A percentile compares a stretch with the other conserved stretches of the same genome.
Evolutionary conservation across 2,113 vertebrate genomes (phyloP).

Genomic region (Entomyzon cyanotis): DNA sequence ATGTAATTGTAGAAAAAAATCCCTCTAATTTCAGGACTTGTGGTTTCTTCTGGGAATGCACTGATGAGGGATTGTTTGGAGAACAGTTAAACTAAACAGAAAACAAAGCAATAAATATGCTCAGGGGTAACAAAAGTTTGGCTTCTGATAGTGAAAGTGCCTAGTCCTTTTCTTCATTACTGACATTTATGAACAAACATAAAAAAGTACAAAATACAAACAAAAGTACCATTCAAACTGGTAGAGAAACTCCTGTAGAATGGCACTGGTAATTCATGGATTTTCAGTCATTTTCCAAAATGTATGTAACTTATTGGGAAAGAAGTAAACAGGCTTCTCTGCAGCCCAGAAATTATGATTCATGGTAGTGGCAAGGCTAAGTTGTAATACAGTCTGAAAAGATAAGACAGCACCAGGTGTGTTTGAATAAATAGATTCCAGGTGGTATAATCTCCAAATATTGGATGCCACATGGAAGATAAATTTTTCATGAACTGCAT

Average conservation of each 20-base stretch:
- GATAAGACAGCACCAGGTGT: not conserved
- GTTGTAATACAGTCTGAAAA: not conserved
- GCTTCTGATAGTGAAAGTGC: not conserved
- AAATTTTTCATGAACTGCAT: slow-evolving; percentile 55
- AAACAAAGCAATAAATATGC: not conserved
- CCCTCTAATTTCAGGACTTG: not conserved
- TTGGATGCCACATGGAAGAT: slow-evolving; percentile 22
- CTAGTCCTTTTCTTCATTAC: not conserved
- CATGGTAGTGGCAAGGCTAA: not conserved
- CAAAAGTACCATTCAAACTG: not conserved
- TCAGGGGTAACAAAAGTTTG: not conserved
- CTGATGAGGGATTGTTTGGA: not conserved
- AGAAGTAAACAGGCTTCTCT: not conserved
- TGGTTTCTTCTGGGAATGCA: not conserved
- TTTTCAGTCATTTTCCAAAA: not conserved
- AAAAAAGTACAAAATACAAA: not conserved
- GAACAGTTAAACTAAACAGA: not conserved
- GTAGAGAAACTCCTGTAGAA: not conserved
- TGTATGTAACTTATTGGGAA: not conserved
- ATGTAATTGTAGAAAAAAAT: not conserved
- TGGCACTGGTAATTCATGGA: not conserved
- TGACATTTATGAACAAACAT: not conserved
- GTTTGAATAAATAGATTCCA: slow-evolving; percentile 42
- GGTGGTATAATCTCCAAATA: slow-evolving; percentile 38
- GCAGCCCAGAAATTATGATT: slow-evolving; percentile 18